These are phyloP conservation scores for Mycteria americana DNA, from an alignment of 2,797 vertebrate species.

Conservation along the genomic window DNA sequence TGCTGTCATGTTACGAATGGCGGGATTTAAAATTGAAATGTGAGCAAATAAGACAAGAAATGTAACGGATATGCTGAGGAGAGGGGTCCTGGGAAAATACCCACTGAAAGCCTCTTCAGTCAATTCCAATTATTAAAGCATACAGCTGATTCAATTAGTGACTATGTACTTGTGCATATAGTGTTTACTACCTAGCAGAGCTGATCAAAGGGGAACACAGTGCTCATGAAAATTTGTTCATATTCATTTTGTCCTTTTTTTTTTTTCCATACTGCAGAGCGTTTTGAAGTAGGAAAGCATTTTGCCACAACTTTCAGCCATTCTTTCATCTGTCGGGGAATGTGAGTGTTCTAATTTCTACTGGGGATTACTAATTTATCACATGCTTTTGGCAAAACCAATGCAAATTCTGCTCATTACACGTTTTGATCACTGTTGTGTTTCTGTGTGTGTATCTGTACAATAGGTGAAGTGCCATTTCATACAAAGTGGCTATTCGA, in stretches of 20 bases:
- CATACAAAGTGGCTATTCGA: not conserved
- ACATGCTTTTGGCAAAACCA: slow-evolving; percentile 32
- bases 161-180: not conserved
- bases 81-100: slow-evolving; percentile 54
- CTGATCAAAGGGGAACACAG: slow-evolving; percentile 41
- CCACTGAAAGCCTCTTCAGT: slow-evolving; percentile 28
- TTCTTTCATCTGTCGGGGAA: not conserved
- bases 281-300: slow-evolving; percentile 12
- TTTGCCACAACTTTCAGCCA: slow-evolving; percentile 41
- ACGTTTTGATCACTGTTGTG: not conserved
- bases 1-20: slow-evolving; percentile 52
- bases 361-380: slow-evolving; percentile 47
- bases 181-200: slow-evolving; percentile 35
- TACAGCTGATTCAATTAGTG: slow-evolving; percentile 47
- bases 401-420: not conserved
- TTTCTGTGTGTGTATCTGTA: not conserved
- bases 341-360: not conserved
- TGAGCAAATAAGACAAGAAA: slow-evolving; percentile 61
- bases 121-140: slow-evolving; percentile 42
- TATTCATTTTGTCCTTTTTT: slow-evolving; percentile 21
- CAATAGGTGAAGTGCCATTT: not conserved
- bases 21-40: slow-evolving; percentile 67
- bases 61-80: not conserved
- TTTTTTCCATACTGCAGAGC: not conserved
- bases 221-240: slow-evolving; percentile 33